Conservation (phyloP, 2,888 invertebrate genomes). For the Sussaba pulchella region DNA sequence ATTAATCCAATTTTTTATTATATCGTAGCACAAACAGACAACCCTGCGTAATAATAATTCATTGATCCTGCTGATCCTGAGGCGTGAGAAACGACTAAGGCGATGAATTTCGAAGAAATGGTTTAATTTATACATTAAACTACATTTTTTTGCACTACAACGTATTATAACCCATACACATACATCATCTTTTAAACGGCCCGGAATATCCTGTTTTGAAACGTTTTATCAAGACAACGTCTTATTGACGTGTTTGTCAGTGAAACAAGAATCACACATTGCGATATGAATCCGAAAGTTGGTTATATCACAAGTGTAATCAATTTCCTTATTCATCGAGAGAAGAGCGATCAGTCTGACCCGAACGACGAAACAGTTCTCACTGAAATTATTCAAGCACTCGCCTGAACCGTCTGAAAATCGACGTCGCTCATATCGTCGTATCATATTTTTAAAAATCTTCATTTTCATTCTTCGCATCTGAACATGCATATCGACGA, state of each 20-base stretch:
- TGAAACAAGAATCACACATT: neutral
- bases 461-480: no score
- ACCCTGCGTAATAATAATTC: conserved; percentile 32
- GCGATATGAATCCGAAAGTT: neutral
- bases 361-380: no score
- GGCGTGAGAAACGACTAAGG: conserved; percentile 50
- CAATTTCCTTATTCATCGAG: no score
- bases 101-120: no score
- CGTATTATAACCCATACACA: neutral
- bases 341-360: no score
- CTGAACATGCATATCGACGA: no score
- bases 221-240: neutral
- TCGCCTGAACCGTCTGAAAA: no score
- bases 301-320: neutral
- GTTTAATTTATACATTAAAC: neutral
- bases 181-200: neutral
- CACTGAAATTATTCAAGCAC: no score
- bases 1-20: conserved; percentile 59
- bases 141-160: conserved; percentile 6
- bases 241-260: neutral
- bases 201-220: neutral
- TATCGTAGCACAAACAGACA: conserved; percentile 2
- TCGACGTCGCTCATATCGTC: no score
- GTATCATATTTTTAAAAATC: no score
- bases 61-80: conserved; percentile 19